A percentile compares a stretch with the other conserved stretches of the same genome.
Evolutionary conservation across 64 coral and sea anemone genomes (phyloP).

Genomic region (Actinia equina): DNA sequence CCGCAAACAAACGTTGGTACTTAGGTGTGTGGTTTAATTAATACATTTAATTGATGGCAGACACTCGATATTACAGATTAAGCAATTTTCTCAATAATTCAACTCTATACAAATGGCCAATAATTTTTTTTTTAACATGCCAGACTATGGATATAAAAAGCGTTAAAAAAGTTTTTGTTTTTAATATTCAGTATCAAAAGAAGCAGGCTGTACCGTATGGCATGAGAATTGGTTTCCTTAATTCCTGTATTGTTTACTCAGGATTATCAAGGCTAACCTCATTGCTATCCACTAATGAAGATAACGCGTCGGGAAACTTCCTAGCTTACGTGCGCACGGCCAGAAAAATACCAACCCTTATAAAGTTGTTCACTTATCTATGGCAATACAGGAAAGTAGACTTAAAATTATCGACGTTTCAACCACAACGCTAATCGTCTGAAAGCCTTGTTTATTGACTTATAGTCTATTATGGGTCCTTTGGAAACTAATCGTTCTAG

Average conservation of each 20-base stretch:
- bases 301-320: background rate
- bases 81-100: background rate
- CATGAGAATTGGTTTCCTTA: background rate
- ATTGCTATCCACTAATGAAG: constrained; percentile 8
- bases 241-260: background rate
- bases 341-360: background rate
- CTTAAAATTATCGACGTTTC: background rate
- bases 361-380: background rate
- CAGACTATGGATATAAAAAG: background rate
- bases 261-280: constrained; percentile 9
- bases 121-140: background rate
- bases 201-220: background rate
- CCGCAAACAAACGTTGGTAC: background rate
- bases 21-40: background rate
- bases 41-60: background rate
- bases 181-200: background rate
- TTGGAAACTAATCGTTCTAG: background rate
- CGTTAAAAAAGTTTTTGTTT: background rate
- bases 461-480: background rate
- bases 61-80: background rate
- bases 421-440: background rate
- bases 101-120: background rate
- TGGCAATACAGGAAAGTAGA: background rate
- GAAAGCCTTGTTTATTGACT: background rate
- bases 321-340: background rate